Evolutionary conservation across 37 sponge, comb jelly and placozoan genomes (phyloP).

Genomic region (Spongilla lacustris): DNA sequence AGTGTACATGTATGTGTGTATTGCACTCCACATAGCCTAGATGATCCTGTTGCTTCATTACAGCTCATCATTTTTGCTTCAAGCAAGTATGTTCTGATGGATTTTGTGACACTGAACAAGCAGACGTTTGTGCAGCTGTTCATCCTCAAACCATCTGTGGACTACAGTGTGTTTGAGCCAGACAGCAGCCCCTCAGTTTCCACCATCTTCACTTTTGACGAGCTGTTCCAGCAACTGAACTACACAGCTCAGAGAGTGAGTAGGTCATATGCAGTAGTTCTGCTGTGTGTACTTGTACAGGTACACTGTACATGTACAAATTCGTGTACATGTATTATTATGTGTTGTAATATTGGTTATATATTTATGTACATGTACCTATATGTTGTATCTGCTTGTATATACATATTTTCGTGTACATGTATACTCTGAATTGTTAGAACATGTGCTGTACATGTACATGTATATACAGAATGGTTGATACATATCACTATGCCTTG

Average conservation of each 20-base stretch:
- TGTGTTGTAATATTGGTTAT: too few species aligned
- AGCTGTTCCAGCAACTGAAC: background rate
- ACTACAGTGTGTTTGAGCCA: background rate
- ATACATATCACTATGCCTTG: too few species aligned
- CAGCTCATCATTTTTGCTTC: constrained; percentile 6
- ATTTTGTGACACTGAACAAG: constrained; percentile 2
- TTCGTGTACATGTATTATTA: too few species aligned
- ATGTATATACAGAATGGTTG: too few species aligned
- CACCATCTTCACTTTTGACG: constrained; percentile 14
- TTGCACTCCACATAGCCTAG: too few species aligned
- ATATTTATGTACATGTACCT: too few species aligned
- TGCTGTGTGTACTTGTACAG: background rate
- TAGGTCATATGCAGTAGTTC: background rate
- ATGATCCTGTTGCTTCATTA: background rate
- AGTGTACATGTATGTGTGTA: too few species aligned
- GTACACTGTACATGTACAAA: too few species aligned
- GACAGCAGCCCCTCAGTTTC: background rate
- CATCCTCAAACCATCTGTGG: background rate
- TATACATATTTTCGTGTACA: too few species aligned
- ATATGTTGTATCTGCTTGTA: too few species aligned
- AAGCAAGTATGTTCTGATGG: background rate
- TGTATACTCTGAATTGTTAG: too few species aligned
- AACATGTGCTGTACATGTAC: too few species aligned
- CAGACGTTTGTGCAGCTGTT: constrained; percentile 23
- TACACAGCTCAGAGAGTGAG: background rate